A percentile compares a stretch with the other conserved stretches of the same genome.
These are phyloP conservation scores for Apis laboriosa DNA, from an alignment of 1,140 invertebrate genomes.

Conservation along the genomic window DNA sequence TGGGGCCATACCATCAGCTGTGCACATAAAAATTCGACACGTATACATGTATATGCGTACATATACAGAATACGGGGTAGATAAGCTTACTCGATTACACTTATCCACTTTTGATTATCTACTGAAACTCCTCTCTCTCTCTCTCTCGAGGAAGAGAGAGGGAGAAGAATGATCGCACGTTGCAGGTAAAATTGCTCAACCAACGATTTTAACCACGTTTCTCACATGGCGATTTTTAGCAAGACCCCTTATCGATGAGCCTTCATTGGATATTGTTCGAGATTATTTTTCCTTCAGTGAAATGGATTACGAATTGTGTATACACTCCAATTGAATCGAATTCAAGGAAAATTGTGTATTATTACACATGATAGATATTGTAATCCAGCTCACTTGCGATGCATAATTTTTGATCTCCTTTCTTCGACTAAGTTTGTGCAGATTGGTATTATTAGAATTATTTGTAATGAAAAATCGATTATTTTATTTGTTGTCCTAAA, in stretches of 20 bases:
- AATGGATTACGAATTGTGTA: background rate
- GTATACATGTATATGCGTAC: constrained; percentile 4
- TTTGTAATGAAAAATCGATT: no score
- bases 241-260: background rate
- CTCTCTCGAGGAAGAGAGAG: background rate
- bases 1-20: constrained; percentile 78
- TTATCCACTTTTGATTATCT: constrained; percentile 19
- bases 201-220: background rate
- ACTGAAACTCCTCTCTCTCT: background rate
- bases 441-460: no score
- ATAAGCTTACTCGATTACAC: constrained; percentile 33
- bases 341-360: background rate
- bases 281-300: background rate
- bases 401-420: background rate
- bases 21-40: constrained; percentile 71
- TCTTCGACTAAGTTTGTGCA: background rate
- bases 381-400: no score
- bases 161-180: constrained; percentile 1
- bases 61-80: constrained; percentile 5
- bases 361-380: background rate
- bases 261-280: background rate
- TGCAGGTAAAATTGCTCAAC: constrained; percentile 10
- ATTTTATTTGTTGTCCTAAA: no score
- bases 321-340: background rate
- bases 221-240: background rate